Evolutionary conservation across 2,888 invertebrate species (phyloP).

Genomic region (Troides oblongomaculatus): DNA sequence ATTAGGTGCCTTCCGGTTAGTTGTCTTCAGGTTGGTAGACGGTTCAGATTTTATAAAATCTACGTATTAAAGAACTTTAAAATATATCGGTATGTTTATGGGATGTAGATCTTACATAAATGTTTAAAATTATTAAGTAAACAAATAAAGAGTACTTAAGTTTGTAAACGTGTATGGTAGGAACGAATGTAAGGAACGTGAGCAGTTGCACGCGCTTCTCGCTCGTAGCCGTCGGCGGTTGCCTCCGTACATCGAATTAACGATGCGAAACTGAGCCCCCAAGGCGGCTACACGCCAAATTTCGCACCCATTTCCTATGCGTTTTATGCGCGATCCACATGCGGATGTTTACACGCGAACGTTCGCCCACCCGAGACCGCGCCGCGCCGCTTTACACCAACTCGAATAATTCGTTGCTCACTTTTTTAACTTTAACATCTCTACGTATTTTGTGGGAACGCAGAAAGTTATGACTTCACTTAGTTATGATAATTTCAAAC

Average conservation of each 20-base stretch:
- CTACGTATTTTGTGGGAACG: too few relatives aligned
- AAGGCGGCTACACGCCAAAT: slow-evolving; percentile 50
- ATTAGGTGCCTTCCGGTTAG: too few relatives aligned
- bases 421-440: too few relatives aligned
- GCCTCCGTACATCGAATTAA: slow-evolving; percentile 65
- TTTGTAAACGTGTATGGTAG: not conserved
- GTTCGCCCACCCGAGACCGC: slow-evolving; percentile 49
- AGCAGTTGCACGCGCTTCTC: slow-evolving; percentile 32
- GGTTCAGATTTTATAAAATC: too few relatives aligned
- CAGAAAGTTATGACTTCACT: too few relatives aligned
- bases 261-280: slow-evolving; percentile 60
- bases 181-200: slow-evolving; percentile 18
- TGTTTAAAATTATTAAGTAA: not conserved
- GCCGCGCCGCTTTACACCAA: slow-evolving; percentile 31
- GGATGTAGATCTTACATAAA: too few relatives aligned
- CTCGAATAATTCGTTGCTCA: slow-evolving; percentile 1
- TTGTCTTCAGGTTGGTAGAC: too few relatives aligned
- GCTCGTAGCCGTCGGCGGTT: slow-evolving; percentile 58
- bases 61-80: too few relatives aligned
- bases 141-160: not conserved
- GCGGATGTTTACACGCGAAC: slow-evolving; percentile 45
- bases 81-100: too few relatives aligned
- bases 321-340: slow-evolving; percentile 36
- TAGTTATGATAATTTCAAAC: too few relatives aligned
- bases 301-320: slow-evolving; percentile 48